Evolutionary conservation across 2,113 vertebrate genomes (phyloP).

Genomic region (Synchiropus splendidus): DNA sequence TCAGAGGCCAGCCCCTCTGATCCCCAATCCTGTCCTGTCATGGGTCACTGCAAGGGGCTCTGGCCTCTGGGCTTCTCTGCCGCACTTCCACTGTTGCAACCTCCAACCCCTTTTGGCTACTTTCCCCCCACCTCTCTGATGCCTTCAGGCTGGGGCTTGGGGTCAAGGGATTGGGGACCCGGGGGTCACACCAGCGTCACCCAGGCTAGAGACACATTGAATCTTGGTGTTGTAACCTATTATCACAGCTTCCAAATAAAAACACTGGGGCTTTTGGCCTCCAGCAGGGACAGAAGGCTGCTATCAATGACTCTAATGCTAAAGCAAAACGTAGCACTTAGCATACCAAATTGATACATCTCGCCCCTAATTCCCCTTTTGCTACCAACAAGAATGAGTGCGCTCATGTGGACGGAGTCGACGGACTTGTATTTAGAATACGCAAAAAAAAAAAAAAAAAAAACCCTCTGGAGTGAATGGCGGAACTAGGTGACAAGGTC

Average conservation of each 20-base stretch:
- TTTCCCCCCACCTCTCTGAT: slow-evolving; percentile 43
- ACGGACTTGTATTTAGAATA: slow-evolving; percentile 38
- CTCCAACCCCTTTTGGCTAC: slow-evolving; percentile 33
- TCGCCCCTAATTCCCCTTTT: slow-evolving; percentile 49
- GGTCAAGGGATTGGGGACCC: slow-evolving; percentile 81
- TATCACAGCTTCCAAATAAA: slow-evolving; percentile 75
- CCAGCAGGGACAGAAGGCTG: slow-evolving; percentile 29
- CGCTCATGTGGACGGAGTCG: slow-evolving; percentile 45
- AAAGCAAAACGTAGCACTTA: slow-evolving; percentile 53
- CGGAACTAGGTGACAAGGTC: slow-evolving; percentile 36
- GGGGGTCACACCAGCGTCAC: slow-evolving; percentile 76
- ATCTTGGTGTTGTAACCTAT: slow-evolving; percentile 82
- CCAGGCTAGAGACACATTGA: slow-evolving; percentile 77
- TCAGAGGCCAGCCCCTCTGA: slow-evolving; percentile 76
- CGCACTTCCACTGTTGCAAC: slow-evolving; percentile 59
- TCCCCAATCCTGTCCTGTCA: slow-evolving; percentile 78
- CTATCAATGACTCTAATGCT: slow-evolving; percentile 42
- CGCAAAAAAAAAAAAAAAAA: slow-evolving; percentile 36
- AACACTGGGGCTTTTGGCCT: slow-evolving; percentile 53
- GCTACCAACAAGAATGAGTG: slow-evolving; percentile 37
- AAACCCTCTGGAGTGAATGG: slow-evolving; percentile 31
- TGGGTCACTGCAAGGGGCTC: slow-evolving; percentile 83
- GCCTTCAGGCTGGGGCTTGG: slow-evolving; percentile 65
- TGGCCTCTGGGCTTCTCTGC: slow-evolving; percentile 65
- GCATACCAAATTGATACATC: slow-evolving; percentile 64